Evolutionary conservation across 1,140 invertebrate genomes (phyloP), one percentile per base, ranked within the genome.

Genomic region (Littorina saxatilis): DNA sequence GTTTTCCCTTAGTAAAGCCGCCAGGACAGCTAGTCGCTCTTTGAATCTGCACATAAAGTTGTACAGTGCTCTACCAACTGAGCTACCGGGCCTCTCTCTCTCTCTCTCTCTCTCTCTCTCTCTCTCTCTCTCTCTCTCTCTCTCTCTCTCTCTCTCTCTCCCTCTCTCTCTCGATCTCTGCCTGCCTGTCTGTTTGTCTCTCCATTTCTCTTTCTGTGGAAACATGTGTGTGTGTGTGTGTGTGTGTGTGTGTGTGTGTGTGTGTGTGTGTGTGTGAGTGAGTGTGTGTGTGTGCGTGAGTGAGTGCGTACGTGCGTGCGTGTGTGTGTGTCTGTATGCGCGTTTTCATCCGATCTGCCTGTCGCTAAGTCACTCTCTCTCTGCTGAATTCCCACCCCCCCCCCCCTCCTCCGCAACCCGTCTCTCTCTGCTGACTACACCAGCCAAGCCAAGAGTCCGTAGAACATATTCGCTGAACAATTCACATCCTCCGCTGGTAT

Each of bases 231-330:
- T 70, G 29, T 32, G 29, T 70, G 29, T 32, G 37, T 70, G 37
- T 39, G 27, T 61, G 58, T 61, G 58, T 61, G 58, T 61, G 58
- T 61, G 58, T 61, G 58, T 61, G 58, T 61, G 58, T 61, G 58
- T 61, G 58, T 61, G 58, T 61, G 58, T 61, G 58, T 61, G 58
- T 61, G 58, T 61, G 58, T 61, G 58, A 13, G 58, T 61, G 58
- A 13, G 58, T 61, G 58, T 61, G 58, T 61, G 58, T 61, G 58
- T 61, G 58, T 61, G 58, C n/a, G 58, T 61, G 58, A 13, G 58
- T 61, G 58, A 13, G 58, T 61, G 58, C n/a, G 58, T 61, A 23
- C n/a, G 58, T 61, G 58, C 27, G 58, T 61, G 58, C n/a, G 58
- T 61, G 58, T 61, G 58, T 61, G 58, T 61, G 58, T 61, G 58